Percentiles rank a stretch among this genome's conserved stretches.
These are phyloP conservation scores for Indicator indicator DNA, from an alignment of 2,113 vertebrate species.

Conservation along the genomic window DNA sequence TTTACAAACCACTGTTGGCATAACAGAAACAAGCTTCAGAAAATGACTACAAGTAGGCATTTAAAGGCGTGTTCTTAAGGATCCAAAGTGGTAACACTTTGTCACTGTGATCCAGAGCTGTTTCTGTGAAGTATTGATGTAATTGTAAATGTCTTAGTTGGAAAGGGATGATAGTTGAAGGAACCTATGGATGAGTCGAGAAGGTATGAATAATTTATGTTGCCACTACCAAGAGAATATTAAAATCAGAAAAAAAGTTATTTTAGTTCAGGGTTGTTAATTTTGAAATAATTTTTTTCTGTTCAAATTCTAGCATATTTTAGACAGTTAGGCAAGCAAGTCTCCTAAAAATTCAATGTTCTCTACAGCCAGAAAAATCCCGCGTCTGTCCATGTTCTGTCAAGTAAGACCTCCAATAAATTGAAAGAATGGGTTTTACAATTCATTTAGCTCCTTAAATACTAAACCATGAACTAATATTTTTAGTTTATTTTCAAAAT, in stretches of 20 bases:
- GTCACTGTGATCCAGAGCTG: not conserved
- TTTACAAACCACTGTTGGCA: not conserved
- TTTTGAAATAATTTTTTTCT: not conserved
- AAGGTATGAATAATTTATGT: not conserved
- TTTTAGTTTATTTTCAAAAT: not conserved
- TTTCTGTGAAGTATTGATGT: not conserved
- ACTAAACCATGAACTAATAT: not conserved
- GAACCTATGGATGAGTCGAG: not conserved
- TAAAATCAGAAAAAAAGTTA: not conserved
- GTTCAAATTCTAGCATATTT: not conserved
- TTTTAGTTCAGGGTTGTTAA: not conserved
- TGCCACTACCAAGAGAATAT: not conserved
- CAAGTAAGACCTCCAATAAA: not conserved
- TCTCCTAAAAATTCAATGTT: not conserved
- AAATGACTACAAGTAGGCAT: not conserved
- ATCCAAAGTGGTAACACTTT: not conserved
- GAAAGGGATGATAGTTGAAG: not conserved
- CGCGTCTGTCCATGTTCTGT: not conserved
- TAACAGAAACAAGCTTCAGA: not conserved
- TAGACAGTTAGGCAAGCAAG: not conserved
- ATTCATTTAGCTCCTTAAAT: not conserved
- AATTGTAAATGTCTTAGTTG: not conserved
- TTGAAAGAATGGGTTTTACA: fast-evolving
- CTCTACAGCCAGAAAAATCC: not conserved
- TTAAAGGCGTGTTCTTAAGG: not conserved